phyloP scores from a whole-genome alignment of 2,113 vertebrate genomes.

The Chionodraco myersi region DNA sequence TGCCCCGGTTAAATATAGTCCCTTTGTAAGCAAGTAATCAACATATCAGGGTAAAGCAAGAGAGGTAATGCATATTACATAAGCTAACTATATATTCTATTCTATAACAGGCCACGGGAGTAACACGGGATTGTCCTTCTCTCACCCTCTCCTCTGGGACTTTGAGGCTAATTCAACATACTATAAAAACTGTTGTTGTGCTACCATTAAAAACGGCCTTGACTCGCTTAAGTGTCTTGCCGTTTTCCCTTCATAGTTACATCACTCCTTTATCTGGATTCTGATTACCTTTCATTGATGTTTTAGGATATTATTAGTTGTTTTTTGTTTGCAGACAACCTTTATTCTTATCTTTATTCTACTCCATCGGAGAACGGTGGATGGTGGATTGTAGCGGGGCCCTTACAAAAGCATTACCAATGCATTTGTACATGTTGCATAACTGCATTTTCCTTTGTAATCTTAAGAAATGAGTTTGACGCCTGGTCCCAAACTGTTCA shows the following conservation, averaged over 20 bases:
- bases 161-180: background rate
- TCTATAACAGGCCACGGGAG: background rate
- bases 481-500: no score
- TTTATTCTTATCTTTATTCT: background rate
- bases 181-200: background rate
- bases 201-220: background rate
- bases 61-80: slow-evolving; percentile 51
- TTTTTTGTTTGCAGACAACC: background rate
- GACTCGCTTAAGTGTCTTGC: no score
- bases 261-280: background rate
- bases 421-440: no score
- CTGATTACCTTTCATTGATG: background rate
- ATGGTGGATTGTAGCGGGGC: background rate
- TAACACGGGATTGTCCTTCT: background rate
- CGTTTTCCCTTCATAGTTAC: background rate
- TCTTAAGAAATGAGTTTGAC: no score
- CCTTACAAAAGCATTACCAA: background rate
- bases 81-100: slow-evolving; percentile 39
- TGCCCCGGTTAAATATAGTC: slow-evolving; percentile 65
- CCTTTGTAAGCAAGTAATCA: slow-evolving; percentile 60
- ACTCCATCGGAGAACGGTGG: background rate
- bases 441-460: no score
- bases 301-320: background rate
- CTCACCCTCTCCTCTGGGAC: slow-evolving; percentile 1
- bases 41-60: slow-evolving; percentile 66